Evolutionary conservation across 2,797 vertebrate genomes (phyloP).

Genomic region (Sarcoramphus papa): DNA sequence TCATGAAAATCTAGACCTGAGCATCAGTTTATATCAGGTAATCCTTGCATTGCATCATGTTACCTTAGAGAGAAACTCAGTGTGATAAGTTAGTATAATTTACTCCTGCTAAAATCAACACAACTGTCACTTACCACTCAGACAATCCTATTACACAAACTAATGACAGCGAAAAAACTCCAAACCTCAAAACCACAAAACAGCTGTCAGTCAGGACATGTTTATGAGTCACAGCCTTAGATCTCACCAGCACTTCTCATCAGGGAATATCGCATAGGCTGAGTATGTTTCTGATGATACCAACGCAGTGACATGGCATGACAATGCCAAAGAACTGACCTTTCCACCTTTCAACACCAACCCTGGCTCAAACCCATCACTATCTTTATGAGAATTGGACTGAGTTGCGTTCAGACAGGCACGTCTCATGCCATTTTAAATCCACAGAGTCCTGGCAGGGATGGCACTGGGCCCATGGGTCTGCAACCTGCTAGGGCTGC

Average conservation of each 20-base stretch:
- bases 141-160: not conserved
- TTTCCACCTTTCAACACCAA: not conserved
- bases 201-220: not conserved
- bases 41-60: not conserved
- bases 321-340: not conserved
- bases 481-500: not conserved
- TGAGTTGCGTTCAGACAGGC: not conserved
- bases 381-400: not conserved
- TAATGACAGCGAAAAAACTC: not conserved
- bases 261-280: not conserved
- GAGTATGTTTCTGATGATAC: not conserved
- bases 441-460: not conserved
- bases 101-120: not conserved
- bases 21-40: not conserved
- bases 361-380: not conserved
- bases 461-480: not conserved
- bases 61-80: not conserved
- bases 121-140: not conserved
- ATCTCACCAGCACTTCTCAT: not conserved
- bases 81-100: not conserved
- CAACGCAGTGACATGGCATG: not conserved
- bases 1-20: slow-evolving; percentile 1
- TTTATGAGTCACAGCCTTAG: not conserved
- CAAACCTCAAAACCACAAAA: not conserved
- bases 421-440: not conserved